Conservation (phyloP, 2,113 vertebrate species). For the Chroicocephalus ridibundus region DNA sequence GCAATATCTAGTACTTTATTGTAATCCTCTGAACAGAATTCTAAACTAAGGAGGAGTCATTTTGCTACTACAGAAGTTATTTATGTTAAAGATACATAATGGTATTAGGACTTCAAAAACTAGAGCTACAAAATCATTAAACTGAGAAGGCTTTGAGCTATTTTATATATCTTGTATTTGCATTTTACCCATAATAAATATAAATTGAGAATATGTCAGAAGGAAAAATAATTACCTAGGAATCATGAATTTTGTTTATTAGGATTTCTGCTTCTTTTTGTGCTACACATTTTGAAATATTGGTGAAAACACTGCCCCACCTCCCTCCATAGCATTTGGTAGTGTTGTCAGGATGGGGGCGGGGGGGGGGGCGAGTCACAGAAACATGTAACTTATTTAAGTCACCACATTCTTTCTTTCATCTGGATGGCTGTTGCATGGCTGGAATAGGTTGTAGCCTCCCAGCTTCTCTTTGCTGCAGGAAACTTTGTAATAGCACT, state of each 20-base stretch:
- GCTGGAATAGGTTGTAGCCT: conserved; percentile 41
- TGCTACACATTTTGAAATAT: not conserved
- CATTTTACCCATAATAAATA: conserved; percentile 22
- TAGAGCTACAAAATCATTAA: conserved; percentile 2
- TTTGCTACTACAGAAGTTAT: conserved; percentile 15
- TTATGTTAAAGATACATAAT: conserved; percentile 43
- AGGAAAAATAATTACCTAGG: conserved; percentile 1
- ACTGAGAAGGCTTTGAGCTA: conserved; percentile 7
- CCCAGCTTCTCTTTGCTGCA: conserved; percentile 82
- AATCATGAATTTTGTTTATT: not conserved
- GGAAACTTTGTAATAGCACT: conserved; percentile 89
- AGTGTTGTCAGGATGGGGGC: not conserved
- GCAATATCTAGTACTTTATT: conserved; percentile 30
- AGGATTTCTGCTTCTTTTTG: not conserved
- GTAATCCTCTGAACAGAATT: conserved; percentile 14
- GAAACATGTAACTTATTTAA: not conserved
- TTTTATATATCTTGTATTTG: not conserved
- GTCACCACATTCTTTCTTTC: not conserved
- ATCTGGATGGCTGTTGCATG: not conserved
- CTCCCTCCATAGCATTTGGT: not conserved
- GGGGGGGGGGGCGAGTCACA: not conserved
- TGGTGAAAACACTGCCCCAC: not conserved
- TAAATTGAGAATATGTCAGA: not conserved
- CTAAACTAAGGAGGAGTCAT: conserved; percentile 27
- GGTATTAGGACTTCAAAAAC: conserved; percentile 5